A percentile compares a stretch with the other conserved stretches of the same genome.
Evolutionary conservation across 64 coral and sea anemone genomes (phyloP).

Genomic region (Dendrophyllia cribrosa): DNA sequence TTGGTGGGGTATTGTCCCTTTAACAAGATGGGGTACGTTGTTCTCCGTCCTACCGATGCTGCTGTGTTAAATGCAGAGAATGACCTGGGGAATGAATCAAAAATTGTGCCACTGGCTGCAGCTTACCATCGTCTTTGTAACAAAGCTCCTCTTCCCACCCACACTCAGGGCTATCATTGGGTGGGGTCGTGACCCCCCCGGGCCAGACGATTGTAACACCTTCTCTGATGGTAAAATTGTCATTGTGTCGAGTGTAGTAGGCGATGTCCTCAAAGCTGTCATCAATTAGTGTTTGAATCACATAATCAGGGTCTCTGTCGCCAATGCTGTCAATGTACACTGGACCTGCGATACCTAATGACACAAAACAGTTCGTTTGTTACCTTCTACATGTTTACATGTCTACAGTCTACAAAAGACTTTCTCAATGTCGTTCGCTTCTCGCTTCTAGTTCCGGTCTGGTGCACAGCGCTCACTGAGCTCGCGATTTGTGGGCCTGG

Average conservation of each 20-base stretch:
- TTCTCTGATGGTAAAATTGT: slow-evolving; percentile 84
- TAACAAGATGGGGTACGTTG: no score
- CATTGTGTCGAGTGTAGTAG: slow-evolving; percentile 89
- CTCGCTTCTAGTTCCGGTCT: no score
- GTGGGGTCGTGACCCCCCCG: slow-evolving; percentile 79
- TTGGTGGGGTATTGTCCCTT: no score
- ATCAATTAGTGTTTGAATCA: slow-evolving; percentile 87
- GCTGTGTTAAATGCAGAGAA: no score
- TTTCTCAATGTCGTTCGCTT: no score
- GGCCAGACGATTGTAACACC: slow-evolving; percentile 89
- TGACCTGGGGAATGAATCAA: no score
- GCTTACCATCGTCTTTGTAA: slow-evolving; percentile 23
- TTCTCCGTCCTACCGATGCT: no score
- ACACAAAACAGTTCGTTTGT: neutral
- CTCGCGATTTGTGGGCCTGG: no score
- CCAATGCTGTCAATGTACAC: slow-evolving; percentile 94
- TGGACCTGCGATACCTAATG: slow-evolving; percentile 80
- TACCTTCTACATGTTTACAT: no score
- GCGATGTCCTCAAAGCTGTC: slow-evolving; percentile 90
- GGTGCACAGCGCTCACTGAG: no score
- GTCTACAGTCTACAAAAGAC: no score
- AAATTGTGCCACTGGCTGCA: no score
- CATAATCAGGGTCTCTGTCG: slow-evolving; percentile 87
- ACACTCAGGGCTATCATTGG: slow-evolving; percentile 78
- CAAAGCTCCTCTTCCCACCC: slow-evolving; percentile 83